Conservation (phyloP, 1,140 invertebrate genomes). For the Bombus vancouverensis region DNA sequence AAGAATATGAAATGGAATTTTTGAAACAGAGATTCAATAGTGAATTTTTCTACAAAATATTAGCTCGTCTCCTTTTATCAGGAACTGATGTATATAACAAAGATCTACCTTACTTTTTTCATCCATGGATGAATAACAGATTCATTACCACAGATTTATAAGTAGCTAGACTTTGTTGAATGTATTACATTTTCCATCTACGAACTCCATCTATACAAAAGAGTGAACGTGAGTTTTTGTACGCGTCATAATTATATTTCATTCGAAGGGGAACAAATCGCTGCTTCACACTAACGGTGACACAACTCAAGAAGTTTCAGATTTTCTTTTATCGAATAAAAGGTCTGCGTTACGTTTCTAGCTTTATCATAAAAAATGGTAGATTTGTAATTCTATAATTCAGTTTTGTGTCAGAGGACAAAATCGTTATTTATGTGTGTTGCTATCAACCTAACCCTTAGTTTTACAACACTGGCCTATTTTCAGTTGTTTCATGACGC, state of each 20-base stretch:
- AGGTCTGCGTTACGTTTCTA: too few relatives aligned
- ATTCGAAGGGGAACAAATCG: not conserved
- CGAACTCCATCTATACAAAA: too few relatives aligned
- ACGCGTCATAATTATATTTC: not conserved
- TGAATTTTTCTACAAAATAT: conserved; percentile 24
- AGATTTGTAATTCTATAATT: too few relatives aligned
- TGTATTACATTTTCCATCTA: conserved; percentile 1
- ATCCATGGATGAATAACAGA: not conserved
- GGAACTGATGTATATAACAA: conserved; percentile 8
- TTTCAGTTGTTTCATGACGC: too few relatives aligned
- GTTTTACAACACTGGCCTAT: too few relatives aligned
- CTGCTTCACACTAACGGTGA: too few relatives aligned
- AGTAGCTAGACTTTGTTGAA: conserved; percentile 4
- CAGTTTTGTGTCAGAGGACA: too few relatives aligned
- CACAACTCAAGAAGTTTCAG: too few relatives aligned
- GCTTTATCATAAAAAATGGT: too few relatives aligned
- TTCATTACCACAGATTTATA: not conserved
- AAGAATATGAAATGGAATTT: not conserved
- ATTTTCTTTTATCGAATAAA: too few relatives aligned
- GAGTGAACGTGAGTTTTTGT: not conserved
- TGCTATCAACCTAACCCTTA: too few relatives aligned
- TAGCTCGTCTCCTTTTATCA: not conserved
- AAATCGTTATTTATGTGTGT: too few relatives aligned
- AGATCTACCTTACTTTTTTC: not conserved
- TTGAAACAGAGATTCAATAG: not conserved